Percentiles rank a stretch among this genome's conserved stretches.
These are phyloP conservation scores for Baronia brevicornis DNA, from an alignment of 2,888 invertebrate genomes.

Conservation along the genomic window DNA sequence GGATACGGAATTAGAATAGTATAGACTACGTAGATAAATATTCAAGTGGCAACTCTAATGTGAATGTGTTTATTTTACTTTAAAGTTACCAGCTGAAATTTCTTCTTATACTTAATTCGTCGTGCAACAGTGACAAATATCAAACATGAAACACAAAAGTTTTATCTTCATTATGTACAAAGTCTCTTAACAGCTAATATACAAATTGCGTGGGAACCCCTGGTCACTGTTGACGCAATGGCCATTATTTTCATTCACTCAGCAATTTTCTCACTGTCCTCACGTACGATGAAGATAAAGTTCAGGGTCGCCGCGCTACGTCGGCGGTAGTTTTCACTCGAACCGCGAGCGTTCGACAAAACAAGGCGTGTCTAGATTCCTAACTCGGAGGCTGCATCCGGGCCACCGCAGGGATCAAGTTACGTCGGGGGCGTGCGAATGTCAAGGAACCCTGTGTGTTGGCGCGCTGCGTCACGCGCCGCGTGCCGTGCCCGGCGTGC, in stretches of 20 bases:
- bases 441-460: conserved; percentile 64
- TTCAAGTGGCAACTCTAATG: conserved; percentile 20
- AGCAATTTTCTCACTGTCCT: conserved; percentile 35
- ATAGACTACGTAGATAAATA: conserved; percentile 40
- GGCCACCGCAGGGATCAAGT: conserved; percentile 61
- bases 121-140: no score
- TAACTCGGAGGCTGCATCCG: conserved; percentile 69
- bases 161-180: no score
- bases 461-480: conserved; percentile 21
- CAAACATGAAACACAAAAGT: no score
- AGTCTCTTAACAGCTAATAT: no score
- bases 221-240: neutral
- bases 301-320: conserved; percentile 53
- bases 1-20: conserved; percentile 45
- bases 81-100: no score
- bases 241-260: conserved; percentile 34
- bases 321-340: conserved; percentile 46
- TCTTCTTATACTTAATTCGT: no score
- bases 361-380: conserved; percentile 64
- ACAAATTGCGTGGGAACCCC: neutral
- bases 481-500: conserved; percentile 21
- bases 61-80: no score
- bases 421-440: conserved; percentile 63
- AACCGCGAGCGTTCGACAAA: conserved; percentile 40
- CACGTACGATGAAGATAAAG: conserved; percentile 54